Evolutionary conservation across 1,140 invertebrate species (phyloP).

Genomic region (Vanessa tameamea): DNA sequence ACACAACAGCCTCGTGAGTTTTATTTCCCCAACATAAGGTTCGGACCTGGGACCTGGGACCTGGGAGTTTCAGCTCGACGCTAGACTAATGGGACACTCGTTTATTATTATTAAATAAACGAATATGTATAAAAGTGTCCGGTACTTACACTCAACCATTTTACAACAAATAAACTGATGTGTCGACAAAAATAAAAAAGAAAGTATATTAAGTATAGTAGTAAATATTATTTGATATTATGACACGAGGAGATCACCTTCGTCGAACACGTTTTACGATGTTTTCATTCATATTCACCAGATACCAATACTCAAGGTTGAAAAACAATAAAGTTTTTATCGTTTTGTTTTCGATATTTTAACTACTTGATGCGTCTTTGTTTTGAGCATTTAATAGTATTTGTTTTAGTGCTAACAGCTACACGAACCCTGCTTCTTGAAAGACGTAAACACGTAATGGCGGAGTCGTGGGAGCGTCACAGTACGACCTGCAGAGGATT

Average conservation of each 20-base stretch:
- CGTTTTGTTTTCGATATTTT: slow-evolving; percentile 4
- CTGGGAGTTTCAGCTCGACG: too few species aligned
- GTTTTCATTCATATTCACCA: not conserved
- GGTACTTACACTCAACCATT: too few species aligned
- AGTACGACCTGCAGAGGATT: too few species aligned
- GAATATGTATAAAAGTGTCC: too few species aligned
- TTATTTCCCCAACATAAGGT: too few species aligned
- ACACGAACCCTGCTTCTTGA: too few species aligned
- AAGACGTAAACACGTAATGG: not conserved
- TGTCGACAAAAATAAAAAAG: not conserved
- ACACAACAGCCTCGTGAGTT: too few species aligned
- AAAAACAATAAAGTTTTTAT: slow-evolving; percentile 6
- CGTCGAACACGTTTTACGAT: not conserved
- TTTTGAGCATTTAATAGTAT: not conserved
- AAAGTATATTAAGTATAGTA: not conserved
- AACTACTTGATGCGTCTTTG: not conserved
- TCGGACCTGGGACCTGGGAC: too few species aligned
- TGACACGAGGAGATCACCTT: not conserved
- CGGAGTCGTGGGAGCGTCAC: too few species aligned
- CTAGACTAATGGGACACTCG: too few species aligned
- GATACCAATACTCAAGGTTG: slow-evolving; percentile 7
- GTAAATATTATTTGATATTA: not conserved
- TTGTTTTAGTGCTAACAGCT: not conserved
- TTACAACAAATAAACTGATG: not conserved
- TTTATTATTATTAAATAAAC: too few species aligned